Conservation (phyloP, 2,888 invertebrate species). For the Thelaira solivaga region DNA sequence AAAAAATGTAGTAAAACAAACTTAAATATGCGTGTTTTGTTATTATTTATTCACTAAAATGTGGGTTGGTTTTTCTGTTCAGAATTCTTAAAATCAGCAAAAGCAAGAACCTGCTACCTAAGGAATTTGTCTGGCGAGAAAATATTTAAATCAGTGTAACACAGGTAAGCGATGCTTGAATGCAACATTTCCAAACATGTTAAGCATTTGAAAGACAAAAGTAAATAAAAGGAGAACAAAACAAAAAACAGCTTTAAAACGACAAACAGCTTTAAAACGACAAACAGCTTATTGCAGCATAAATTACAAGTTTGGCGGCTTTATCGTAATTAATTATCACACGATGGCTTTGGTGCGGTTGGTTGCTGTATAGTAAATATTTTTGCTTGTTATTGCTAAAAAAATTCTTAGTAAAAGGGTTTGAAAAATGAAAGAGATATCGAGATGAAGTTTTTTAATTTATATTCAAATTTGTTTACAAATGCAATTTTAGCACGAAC, state of each 20-base stretch:
- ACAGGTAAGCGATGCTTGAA: conserved; percentile 7
- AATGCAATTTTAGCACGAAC: not conserved
- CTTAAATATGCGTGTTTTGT: not conserved
- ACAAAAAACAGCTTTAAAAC: not conserved
- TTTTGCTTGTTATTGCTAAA: not conserved
- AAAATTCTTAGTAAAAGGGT: not conserved
- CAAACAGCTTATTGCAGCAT: conserved; percentile 31
- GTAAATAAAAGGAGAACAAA: too few species aligned
- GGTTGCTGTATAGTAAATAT: not conserved
- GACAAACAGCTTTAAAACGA: not conserved
- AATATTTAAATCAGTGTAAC: not conserved
- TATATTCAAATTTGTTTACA: not conserved
- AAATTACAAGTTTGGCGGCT: conserved; percentile 46
- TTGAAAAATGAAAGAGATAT: not conserved
- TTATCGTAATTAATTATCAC: conserved; percentile 48
- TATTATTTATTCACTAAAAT: not conserved
- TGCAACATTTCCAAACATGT: conserved; percentile 19
- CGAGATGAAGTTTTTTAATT: not conserved
- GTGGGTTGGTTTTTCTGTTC: not conserved
- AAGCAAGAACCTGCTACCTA: conserved; percentile 23
- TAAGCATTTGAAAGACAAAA: conserved; percentile 31
- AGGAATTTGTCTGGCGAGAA: not conserved
- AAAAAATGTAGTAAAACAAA: not conserved
- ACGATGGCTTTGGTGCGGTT: conserved; percentile 13
- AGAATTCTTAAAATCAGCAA: conserved; percentile 33